Evolutionary conservation across 2,888 invertebrate genomes (phyloP), one percentile per base, ranked within the genome.

Genomic region (Coecobrya sp.): DNA sequence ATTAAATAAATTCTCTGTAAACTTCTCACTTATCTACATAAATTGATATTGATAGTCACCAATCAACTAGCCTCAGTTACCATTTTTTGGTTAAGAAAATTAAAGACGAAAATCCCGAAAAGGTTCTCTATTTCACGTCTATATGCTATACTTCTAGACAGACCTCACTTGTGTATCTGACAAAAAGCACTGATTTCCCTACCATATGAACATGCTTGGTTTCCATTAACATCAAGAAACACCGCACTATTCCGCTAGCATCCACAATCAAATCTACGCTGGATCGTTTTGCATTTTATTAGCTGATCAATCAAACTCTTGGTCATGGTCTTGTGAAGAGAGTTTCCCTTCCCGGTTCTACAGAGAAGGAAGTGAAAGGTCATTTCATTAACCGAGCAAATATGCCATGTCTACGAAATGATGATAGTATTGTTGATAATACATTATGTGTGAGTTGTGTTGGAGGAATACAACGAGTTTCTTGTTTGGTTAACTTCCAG

Each of bases 201-300:
- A n/a, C n/a, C n/a, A n/a, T n/a, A n/a, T n/a, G n/a, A n/a, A n/a
- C n/a, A n/a, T n/a, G n/a, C n/a, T 36, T 36, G 3, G 49, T 49
- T 49, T 49, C 11, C 11, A 49, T 49, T 10, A 3, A 49, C 10
- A 49, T 10, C 36, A 49, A 10, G 49, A 49, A 49, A 49, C 49
- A 49, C 13, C 1, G 4, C 49, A 13, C n/a, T 59, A 59, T 59
- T 59, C 1, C 19, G 19, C 2, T 59, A 22, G 1, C 8, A 22
- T 59, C 22, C n/a, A 3, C 27, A 11, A 27, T 30, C 2, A 68
- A 27, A 19, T 65, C 25, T 65, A 10, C 3, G 11, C 42, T 42
- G 82, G 59, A 59, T 36, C 36, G 30, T 36, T 82, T 82, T 82
- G 59, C 82, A 82, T 82, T 82, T 82, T 82, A 59, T 82, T 55